Conservation (phyloP, 2,797 vertebrate genomes). For the Antennarius maculatus region DNA sequence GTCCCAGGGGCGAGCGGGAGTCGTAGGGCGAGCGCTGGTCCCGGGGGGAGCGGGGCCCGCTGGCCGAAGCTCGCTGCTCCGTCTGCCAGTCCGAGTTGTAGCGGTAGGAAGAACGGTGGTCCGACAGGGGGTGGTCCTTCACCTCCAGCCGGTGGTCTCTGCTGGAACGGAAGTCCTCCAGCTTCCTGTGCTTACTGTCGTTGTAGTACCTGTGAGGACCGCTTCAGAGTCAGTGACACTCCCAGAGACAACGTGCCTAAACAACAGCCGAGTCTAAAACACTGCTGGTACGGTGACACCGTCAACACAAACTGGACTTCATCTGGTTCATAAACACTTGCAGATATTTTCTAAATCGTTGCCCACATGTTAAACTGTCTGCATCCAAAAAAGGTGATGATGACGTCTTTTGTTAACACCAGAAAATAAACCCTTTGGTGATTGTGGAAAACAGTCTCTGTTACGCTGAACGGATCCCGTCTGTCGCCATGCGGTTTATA, state of each 20-base stretch:
- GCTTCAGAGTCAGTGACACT: no score
- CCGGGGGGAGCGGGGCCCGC: slow-evolving; percentile 90
- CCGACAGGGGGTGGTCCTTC: slow-evolving; percentile 89
- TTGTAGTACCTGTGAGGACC: slow-evolving; percentile 85
- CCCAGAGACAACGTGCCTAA: neutral
- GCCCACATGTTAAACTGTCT: no score
- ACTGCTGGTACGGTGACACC: no score
- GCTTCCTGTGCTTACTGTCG: slow-evolving; percentile 92
- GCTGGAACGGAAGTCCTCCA: slow-evolving; percentile 91
- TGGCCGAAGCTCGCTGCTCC: slow-evolving; percentile 90
- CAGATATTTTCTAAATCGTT: no score
- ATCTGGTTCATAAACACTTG: no score
- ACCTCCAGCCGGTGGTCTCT: slow-evolving; percentile 90
- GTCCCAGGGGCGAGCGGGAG: slow-evolving; percentile 89
- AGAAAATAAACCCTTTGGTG: no score
- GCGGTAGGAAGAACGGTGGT: slow-evolving; percentile 87
- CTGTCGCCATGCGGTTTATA: no score
- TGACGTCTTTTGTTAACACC: no score
- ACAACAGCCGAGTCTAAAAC: neutral
- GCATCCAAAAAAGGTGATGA: no score
- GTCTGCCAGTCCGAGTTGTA: slow-evolving; percentile 96
- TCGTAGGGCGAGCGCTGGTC: slow-evolving; percentile 94
- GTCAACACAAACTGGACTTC: no score
- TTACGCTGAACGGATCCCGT: no score
- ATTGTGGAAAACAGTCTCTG: no score